Percentiles rank a stretch among this genome's conserved stretches.
Conservation (phyloP, 2,888 invertebrate genomes). For the Nemurella pictetii region DNA sequence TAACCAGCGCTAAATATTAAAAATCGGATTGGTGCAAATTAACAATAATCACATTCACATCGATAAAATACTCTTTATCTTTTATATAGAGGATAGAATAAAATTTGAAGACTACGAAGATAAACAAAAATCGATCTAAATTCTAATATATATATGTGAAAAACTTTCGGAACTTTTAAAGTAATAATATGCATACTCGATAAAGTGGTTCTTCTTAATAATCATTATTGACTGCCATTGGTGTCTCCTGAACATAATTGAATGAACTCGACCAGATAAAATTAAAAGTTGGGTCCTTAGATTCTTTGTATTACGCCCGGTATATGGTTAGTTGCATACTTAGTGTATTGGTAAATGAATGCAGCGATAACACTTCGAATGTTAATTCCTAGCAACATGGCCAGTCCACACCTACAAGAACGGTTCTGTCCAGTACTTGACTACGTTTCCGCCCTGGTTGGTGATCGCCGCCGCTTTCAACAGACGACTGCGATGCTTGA, state of each 20-base stretch:
- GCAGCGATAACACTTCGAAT: not conserved
- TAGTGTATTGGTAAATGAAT: not conserved
- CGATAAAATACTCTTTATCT: not conserved
- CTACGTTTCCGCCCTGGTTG: conserved; percentile 32
- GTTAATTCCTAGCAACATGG: not conserved
- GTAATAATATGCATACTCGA: too few species aligned
- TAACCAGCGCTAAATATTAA: not conserved
- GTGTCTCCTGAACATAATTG: too few species aligned
- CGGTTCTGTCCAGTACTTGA: conserved; percentile 56
- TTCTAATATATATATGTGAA: not conserved
- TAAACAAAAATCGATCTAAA: not conserved
- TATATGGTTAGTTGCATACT: too few species aligned
- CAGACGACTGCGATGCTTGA: conserved; percentile 72
- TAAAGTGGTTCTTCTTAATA: too few species aligned
- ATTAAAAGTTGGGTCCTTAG: too few species aligned
- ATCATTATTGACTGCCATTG: too few species aligned
- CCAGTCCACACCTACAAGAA: conserved; percentile 48
- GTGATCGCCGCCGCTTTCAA: conserved; percentile 57
- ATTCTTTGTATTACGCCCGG: too few species aligned
- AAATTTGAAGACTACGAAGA: not conserved
- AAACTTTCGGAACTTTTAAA: not conserved
- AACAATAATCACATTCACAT: not conserved
- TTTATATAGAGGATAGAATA: not conserved
- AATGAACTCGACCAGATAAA: too few species aligned
- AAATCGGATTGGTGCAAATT: not conserved